These are phyloP conservation scores for Sabatieria punctata DNA, from an alignment of 2,888 invertebrate species.

Conservation along the genomic window DNA sequence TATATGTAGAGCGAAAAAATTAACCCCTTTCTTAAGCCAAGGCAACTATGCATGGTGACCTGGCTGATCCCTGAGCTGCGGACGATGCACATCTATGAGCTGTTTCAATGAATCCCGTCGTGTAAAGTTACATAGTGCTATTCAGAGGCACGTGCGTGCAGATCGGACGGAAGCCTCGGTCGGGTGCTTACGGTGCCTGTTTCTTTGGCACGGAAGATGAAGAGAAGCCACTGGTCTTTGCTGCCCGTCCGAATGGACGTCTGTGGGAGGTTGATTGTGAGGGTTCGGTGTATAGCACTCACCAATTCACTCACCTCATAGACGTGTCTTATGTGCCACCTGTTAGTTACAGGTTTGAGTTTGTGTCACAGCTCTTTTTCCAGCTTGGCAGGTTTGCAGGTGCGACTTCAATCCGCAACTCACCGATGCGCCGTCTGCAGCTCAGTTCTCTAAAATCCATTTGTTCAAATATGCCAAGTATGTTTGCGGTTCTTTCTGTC, in stretches of 20 bases:
- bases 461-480: background rate
- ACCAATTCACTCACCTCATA: constrained; percentile 28
- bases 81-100: too few species aligned
- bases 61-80: too few species aligned
- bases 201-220: constrained; percentile 18
- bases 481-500: too few species aligned
- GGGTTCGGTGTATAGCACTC: constrained; percentile 33
- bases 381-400: too few species aligned
- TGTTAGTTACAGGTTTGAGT: constrained; percentile 16
- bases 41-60: too few species aligned
- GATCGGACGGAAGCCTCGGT: constrained; percentile 31
- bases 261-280: constrained; percentile 34
- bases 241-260: constrained; percentile 34
- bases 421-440: too few species aligned
- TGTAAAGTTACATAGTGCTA: background rate
- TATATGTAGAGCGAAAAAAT: too few species aligned
- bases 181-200: constrained; percentile 31
- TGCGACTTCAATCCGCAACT: too few species aligned
- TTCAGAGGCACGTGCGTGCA: constrained; percentile 13
- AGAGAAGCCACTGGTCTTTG: constrained; percentile 24
- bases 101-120: too few species aligned
- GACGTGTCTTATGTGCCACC: constrained; percentile 22
- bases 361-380: too few species aligned
- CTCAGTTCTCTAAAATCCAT: too few species aligned
- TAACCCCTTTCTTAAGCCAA: too few species aligned